These are phyloP conservation scores for Puma concolor DNA, from an alignment of 2,113 vertebrate genomes.

Conservation along the genomic window DNA sequence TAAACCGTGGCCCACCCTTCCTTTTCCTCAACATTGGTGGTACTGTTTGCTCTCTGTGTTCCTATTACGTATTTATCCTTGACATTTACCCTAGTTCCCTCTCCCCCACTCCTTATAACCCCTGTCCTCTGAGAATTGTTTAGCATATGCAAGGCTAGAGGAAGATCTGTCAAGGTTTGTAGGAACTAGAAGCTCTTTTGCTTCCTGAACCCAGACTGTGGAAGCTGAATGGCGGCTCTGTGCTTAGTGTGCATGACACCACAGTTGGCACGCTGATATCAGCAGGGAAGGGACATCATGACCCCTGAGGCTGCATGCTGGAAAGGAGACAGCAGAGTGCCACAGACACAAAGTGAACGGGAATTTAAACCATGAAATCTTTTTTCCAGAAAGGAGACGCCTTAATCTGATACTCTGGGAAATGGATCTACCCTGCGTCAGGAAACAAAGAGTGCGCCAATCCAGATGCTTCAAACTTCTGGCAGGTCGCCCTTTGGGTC, in stretches of 20 bases:
- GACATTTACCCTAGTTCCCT: constrained; percentile 51
- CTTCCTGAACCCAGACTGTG: constrained; percentile 69
- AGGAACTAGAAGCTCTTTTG: constrained; percentile 72
- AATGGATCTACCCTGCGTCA: constrained; percentile 69
- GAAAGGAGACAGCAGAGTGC: constrained; percentile 48
- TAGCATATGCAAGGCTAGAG: constrained; percentile 29
- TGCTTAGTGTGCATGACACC: constrained; percentile 70
- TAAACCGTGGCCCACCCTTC: not conserved
- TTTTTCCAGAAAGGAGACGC: constrained; percentile 77
- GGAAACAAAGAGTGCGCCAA: constrained; percentile 77
- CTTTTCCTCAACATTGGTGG: constrained; percentile 60
- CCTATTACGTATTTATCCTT: constrained; percentile 53
- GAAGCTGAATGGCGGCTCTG: constrained; percentile 77
- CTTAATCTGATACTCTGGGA: constrained; percentile 82
- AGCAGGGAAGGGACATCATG: constrained; percentile 26
- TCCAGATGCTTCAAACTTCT: constrained; percentile 75
- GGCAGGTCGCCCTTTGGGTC: constrained; percentile 77
- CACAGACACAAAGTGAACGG: constrained; percentile 74
- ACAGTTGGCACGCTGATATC: constrained; percentile 34
- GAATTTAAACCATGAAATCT: constrained; percentile 83
- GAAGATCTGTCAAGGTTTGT: constrained; percentile 76
- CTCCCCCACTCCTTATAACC: not conserved
- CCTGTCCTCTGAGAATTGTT: not conserved
- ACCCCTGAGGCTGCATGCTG: not conserved
- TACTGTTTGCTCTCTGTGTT: constrained; percentile 50